phyloP scores from a whole-genome alignment of 2,113 vertebrate species.

The Nipponia nippon region DNA sequence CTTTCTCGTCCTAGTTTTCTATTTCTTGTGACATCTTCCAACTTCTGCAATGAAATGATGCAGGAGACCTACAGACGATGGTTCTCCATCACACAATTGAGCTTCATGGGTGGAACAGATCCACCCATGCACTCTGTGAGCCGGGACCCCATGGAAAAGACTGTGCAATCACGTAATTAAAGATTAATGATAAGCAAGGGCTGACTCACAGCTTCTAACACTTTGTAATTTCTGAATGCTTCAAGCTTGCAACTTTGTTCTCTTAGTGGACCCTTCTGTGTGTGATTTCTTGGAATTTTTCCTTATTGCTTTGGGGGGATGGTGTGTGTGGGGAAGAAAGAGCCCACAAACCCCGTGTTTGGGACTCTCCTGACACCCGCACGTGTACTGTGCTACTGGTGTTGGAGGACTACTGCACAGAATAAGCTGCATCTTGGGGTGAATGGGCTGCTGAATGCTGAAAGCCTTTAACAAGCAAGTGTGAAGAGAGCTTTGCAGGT shows the following conservation, averaged over 20 bases:
- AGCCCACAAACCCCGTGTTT: not conserved
- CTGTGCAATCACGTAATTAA: not conserved
- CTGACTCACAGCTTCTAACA: not conserved
- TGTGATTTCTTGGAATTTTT: not conserved
- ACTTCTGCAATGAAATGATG: not conserved
- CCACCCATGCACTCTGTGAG: not conserved
- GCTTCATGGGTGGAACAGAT: not conserved
- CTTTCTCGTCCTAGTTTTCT: not conserved
- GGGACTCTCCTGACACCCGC: not conserved
- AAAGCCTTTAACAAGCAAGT: not conserved
- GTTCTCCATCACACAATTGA: not conserved
- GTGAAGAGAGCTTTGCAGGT: not conserved
- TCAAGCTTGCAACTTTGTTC: not conserved
- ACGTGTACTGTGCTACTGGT: fast-evolving
- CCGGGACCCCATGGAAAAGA: not conserved
- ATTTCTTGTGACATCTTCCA: not conserved
- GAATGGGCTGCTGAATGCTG: not conserved
- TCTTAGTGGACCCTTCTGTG: not conserved
- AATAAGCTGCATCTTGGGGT: not conserved
- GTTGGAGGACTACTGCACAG: not conserved
- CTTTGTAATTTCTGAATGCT: not conserved
- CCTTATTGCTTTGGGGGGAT: not conserved
- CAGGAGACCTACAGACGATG: not conserved
- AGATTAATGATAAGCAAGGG: not conserved
- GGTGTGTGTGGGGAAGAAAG: not conserved